Percentiles rank a stretch among this genome's conserved stretches.
phyloP scores from a whole-genome alignment of 2,888 invertebrate genomes.

The Oeneis ivallda region DNA sequence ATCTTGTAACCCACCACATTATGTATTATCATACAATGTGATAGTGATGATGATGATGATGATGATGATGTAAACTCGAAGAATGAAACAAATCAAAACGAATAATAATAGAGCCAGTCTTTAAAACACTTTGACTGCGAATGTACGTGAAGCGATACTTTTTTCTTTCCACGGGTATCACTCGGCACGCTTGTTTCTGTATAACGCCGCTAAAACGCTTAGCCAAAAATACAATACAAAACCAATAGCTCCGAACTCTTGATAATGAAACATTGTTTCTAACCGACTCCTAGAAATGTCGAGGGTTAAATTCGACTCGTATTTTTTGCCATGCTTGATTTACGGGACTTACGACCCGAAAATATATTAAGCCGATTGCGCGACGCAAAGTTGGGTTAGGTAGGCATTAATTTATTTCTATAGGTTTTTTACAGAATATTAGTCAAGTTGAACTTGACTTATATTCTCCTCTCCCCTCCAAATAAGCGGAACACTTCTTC shows the following conservation, averaged over 20 bases:
- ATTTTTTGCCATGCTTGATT: neutral
- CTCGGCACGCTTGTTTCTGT: constrained; percentile 56
- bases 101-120: neutral
- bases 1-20: too few species aligned
- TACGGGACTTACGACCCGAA: too few species aligned
- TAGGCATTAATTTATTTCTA: too few species aligned
- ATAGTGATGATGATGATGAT: too few species aligned
- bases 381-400: too few species aligned
- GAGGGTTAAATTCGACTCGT: neutral
- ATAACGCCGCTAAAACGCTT: constrained; percentile 52
- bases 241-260: constrained; percentile 18
- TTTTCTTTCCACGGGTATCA: constrained; percentile 63
- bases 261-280: constrained; percentile 3
- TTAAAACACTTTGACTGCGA: constrained; percentile 29
- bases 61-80: too few species aligned
- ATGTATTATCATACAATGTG: too few species aligned
- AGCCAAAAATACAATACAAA: constrained; percentile 44
- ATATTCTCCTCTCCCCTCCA: too few species aligned
- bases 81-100: neutral
- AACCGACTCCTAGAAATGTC: neutral
- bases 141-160: constrained; percentile 55
- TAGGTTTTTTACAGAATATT: too few species aligned
- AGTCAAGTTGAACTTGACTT: too few species aligned
- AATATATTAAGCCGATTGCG: too few species aligned
- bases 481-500: too few species aligned